Evolutionary conservation across 2,888 invertebrate species (phyloP), one percentile per base, ranked within the genome.

Genomic region (Beris chalybata): DNA sequence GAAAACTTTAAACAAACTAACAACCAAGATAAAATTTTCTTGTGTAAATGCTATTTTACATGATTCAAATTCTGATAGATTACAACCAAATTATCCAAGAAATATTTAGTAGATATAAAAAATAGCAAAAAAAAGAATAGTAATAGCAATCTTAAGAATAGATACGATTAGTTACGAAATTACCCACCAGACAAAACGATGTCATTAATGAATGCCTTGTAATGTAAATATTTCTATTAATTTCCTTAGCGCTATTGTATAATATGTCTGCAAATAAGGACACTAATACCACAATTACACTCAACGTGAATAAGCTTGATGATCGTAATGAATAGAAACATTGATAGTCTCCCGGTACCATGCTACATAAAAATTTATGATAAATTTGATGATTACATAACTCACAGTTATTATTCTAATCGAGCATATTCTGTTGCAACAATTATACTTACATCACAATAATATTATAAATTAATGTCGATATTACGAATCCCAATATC

Each of bases 381-480:
- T 48, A 44, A 44, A 44, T 44, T 7, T 38, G 9, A 38, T 38
- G 38, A 38, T 38, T 38, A 38, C 38, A 38, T 7, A 22, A 22
- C 22, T 22, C 3, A 22, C 22, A 22, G 3, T 22, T 22, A 9
- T 38, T 13, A 11, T 6, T 22, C 11, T 48, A 7, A 31, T 12
- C 38, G 29, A 6, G 15, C 9, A 61, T n/a, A n/a, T 48, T 55
- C n/a, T 44, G 22, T 30, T 3, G 4, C 12, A 6, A 53, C 31
- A 30, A 55, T 32, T 38, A 1, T 75, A 85, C 89, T 87, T 78
- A 89, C 89, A 83, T 63, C 71, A 84, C 74, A 29, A 87, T 70
- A 1, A 83, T 72, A 0, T 88, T 86, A 76, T 89, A 90, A 12
- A 82, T 53, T 0, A 83, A 71, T 13, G 87, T 85, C 69, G 86